phyloP scores from a whole-genome alignment of 2,888 invertebrate genomes.

The Schrankia costaestrigalis region DNA sequence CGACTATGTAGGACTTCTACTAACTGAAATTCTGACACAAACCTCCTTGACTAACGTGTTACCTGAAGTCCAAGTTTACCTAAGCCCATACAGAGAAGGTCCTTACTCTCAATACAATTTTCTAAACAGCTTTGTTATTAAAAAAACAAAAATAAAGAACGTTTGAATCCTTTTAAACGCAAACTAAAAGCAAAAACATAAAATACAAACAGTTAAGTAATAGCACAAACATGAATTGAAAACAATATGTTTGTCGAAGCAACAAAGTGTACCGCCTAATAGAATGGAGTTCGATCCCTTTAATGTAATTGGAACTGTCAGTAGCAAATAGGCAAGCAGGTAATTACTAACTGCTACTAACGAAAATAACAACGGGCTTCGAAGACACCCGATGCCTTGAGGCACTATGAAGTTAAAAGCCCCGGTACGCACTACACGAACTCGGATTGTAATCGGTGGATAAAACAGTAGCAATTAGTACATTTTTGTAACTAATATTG shows the following conservation, averaged over 20 bases:
- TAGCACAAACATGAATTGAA: conserved; percentile 40
- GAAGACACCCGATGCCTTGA: conserved; percentile 52
- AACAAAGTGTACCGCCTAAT: conserved; percentile 54
- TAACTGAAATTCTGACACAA: no score
- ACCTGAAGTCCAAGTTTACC: no score
- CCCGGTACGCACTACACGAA: conserved; percentile 12
- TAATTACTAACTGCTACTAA: conserved; percentile 67
- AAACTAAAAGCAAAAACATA: conserved; percentile 16
- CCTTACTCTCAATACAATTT: no score
- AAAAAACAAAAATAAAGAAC: no score
- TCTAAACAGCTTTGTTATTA: no score
- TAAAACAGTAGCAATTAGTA: no score
- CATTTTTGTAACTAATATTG: no score
- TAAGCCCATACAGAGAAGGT: no score
- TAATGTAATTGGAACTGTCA: conserved; percentile 77
- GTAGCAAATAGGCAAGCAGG: conserved; percentile 63
- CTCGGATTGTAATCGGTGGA: conserved; percentile 5
- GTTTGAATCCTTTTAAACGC: no score
- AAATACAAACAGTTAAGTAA: conserved; percentile 28
- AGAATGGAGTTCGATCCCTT: conserved; percentile 60
- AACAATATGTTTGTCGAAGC: conserved; percentile 48
- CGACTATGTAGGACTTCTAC: no score
- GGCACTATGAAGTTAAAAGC: conserved; percentile 16
- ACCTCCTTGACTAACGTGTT: no score
- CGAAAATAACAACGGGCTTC: conserved; percentile 61